phyloP scores from a whole-genome alignment of 2,113 vertebrate genomes.

The Myiagra hebetior region DNA sequence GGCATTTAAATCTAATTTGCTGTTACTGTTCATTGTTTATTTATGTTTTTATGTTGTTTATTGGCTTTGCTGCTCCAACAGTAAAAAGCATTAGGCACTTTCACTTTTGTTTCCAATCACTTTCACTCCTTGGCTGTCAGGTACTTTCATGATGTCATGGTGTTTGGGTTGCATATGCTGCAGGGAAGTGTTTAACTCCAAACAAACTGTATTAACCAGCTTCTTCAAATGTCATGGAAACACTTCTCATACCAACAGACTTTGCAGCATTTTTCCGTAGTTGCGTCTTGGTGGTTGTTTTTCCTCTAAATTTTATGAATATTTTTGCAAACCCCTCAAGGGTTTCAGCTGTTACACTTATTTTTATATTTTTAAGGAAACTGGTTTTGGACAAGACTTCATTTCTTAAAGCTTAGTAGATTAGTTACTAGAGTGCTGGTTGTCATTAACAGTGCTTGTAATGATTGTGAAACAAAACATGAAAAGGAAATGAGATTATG shows the following conservation, averaged over 20 bases:
- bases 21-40: slow-evolving; percentile 4
- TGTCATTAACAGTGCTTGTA: not conserved
- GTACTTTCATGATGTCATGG: not conserved
- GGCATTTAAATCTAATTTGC: not conserved
- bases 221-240: slow-evolving; percentile 37
- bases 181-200: slow-evolving; percentile 35
- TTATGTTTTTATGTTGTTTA: slow-evolving; percentile 10
- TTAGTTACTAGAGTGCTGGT: not conserved
- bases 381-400: not conserved
- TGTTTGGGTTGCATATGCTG: slow-evolving; percentile 33
- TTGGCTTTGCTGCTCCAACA: not conserved
- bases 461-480: not conserved
- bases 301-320: not conserved
- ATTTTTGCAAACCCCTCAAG: not conserved
- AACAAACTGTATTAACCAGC: slow-evolving; percentile 13
- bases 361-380: not conserved
- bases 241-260: not conserved
- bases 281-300: not conserved
- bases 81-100: not conserved
- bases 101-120: not conserved
- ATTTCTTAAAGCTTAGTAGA: not conserved
- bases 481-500: not conserved
- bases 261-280: not conserved
- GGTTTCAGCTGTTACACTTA: not conserved
- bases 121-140: slow-evolving; percentile 27